Evolutionary conservation across 1,140 invertebrate species (phyloP), one percentile per base, ranked within the genome.

Genomic region (Heliconius hewitsoni): DNA sequence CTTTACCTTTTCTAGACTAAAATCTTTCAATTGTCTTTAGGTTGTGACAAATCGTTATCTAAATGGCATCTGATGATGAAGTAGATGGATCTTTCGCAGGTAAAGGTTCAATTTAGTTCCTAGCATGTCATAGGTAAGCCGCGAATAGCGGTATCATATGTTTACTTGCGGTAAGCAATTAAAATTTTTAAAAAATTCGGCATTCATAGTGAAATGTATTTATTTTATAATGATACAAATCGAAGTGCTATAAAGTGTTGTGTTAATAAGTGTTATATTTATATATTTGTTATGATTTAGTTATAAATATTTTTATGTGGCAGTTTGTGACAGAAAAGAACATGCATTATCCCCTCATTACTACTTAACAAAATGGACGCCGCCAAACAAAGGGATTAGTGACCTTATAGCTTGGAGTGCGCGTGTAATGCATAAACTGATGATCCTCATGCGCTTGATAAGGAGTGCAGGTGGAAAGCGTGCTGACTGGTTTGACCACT

Each of bases 31-130:
- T 85, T 88, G 81, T 86, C 81, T 86, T 74, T 85, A 82, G 79
- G 81, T 91, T 91, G 90, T 93, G 86, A 87, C 87, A 87, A 87
- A 90, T 87, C 87, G 87, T 91, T 83, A 85, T 90, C 85, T 91
- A 90, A 92, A 97, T 97, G 97, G 97, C 97, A 89, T 97, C 97
- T 80, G 97, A 97, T 89, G 97, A 97, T 86, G 96, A 97, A 95
- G 95, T 97, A 86, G 97, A 97, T 87, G 97, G 97, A 87, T 96
- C 95, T 91, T 97, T 96, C 90, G 96, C 96, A 95, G 97, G 97
- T 97, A 96, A 97, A 96, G 93, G 89, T 83, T 88, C 77, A 89
- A 89, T 90, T 93, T 89, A 80, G 88, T 81, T 84, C 81, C 87
- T 94, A 95, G 93, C 91, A 94, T 94, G 93, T 93, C 93, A 94